phyloP scores from a whole-genome alignment of 2,797 vertebrate genomes.

The Moxostoma hubbsi region DNA sequence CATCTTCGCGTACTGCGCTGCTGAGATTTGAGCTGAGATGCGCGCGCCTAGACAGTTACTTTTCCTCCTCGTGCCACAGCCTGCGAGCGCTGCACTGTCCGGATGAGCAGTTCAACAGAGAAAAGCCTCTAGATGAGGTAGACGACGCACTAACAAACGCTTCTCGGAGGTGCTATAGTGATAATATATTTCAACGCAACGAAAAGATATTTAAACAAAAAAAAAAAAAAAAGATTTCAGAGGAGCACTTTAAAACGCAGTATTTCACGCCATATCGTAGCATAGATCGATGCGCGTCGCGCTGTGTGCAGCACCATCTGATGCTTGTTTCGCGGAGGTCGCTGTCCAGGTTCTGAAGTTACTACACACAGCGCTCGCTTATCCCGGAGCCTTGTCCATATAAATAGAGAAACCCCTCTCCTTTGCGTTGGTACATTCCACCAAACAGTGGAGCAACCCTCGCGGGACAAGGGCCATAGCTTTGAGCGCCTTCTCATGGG shows the following conservation, averaged over 20 bases:
- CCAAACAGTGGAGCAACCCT: slow-evolving; percentile 53
- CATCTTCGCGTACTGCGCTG: slow-evolving; percentile 70
- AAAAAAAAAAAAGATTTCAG: slow-evolving; percentile 29
- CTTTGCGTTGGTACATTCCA: slow-evolving; percentile 59
- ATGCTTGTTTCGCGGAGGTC: slow-evolving; percentile 40
- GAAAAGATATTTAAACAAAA: slow-evolving; percentile 22
- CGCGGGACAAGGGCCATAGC: slow-evolving; percentile 50
- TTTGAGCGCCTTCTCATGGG: slow-evolving; percentile 55
- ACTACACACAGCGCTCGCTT: slow-evolving; percentile 37
- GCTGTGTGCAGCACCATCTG: slow-evolving; percentile 9
- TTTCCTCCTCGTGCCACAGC: slow-evolving; percentile 39
- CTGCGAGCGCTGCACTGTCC: slow-evolving; percentile 36
- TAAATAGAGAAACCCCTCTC: slow-evolving; percentile 47
- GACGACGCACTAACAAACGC: slow-evolving; percentile 45
- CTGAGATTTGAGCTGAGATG: slow-evolving; percentile 48
- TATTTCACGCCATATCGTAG: slow-evolving; percentile 49
- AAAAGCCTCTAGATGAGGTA: slow-evolving; percentile 25
- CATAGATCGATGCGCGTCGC: slow-evolving; percentile 11
- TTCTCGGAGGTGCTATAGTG: slow-evolving; percentile 31
- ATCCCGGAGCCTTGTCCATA: slow-evolving; percentile 28
- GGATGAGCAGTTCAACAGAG: slow-evolving; percentile 46
- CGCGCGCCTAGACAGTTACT: slow-evolving; percentile 15
- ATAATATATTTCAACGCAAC: slow-evolving; percentile 40
- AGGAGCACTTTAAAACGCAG: slow-evolving; percentile 33
- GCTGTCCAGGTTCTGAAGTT: slow-evolving; percentile 62